Percentiles rank a stretch among this genome's conserved stretches.
These are phyloP conservation scores for Agrochola litura DNA, from an alignment of 2,888 invertebrate species.

Conservation along the genomic window DNA sequence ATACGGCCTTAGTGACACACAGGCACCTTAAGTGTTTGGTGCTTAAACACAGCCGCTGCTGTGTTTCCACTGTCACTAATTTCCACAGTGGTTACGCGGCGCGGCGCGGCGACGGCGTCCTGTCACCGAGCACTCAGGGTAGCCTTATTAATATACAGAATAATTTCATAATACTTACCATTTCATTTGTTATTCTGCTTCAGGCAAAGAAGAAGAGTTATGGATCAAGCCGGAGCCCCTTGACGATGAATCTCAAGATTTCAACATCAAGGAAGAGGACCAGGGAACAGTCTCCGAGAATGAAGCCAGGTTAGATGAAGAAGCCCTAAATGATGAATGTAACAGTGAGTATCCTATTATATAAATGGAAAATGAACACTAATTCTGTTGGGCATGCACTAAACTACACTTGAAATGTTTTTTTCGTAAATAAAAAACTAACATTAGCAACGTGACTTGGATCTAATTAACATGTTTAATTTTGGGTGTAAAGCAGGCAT, in stretches of 20 bases:
- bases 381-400: background rate
- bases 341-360: slow-evolving; percentile 36
- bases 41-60: too few relatives aligned
- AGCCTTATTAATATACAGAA: too few relatives aligned
- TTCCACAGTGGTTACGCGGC: too few relatives aligned
- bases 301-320: slow-evolving; percentile 14
- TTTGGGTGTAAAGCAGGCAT: background rate
- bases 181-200: background rate
- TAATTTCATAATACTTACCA: background rate
- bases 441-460: background rate
- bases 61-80: too few relatives aligned
- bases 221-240: slow-evolving; percentile 56
- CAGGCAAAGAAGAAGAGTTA: slow-evolving; percentile 54
- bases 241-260: slow-evolving; percentile 37
- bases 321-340: background rate
- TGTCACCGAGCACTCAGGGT: too few relatives aligned
- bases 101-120: too few relatives aligned
- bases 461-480: background rate
- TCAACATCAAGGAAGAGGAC: slow-evolving; percentile 14
- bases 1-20: too few relatives aligned
- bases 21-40: too few relatives aligned
- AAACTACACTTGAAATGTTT: background rate
- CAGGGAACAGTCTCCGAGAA: slow-evolving; percentile 11
- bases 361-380: background rate
- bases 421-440: background rate